Base-by-base conservation (phyloP, 2,113 vertebrate species). In the Urocynchramus pylzowi region DNA sequence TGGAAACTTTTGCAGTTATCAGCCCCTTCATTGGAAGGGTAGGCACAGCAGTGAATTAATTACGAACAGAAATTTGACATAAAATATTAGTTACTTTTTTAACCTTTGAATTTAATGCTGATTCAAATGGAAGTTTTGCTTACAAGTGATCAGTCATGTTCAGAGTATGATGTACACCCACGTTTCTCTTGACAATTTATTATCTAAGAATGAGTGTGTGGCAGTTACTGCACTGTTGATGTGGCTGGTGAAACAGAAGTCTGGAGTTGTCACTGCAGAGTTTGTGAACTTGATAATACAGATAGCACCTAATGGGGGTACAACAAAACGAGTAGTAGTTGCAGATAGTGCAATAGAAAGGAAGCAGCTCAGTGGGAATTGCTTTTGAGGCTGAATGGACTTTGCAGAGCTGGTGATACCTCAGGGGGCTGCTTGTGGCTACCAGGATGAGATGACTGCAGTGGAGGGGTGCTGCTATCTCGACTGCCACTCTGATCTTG, bases 11-110 rank as follows among this genome's bases (percentile, higher is more conserved):
- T 65, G 50, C 52, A 47, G 28, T 87, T 88, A 61, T 15, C 54
- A 87, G n/a, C 15, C n/a, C 24, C 42, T 90, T 96, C 75, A 41
- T 8, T 92, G 79, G 68, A 90, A 95, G 50, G 30, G 35, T 31
- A 84, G 30, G 45, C 63, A 54, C 59, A 65, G 69, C 64, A 74
- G 39, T 60, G 71, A 88, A 90, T 77, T 83, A 79, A 83, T 77
- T 83, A 53, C 9, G 2, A 86, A 27, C 33, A 83, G 59, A 81
- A 85, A 90, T 50, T 60, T 80, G 67, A 83, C 7, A 7, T 90
- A 67, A 91, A 79, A 54, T 90, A 81, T 59, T 95, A 65, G 21
- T 39, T 77, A 11, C 3, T 19, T 69, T 52, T 92, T 89, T 57
- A 10, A 31, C 6, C 27, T 44, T 7, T 90, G 50, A 77, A 74